Conservation (phyloP, 2,888 invertebrate species). For the Leptura quadrifasciata region DNA sequence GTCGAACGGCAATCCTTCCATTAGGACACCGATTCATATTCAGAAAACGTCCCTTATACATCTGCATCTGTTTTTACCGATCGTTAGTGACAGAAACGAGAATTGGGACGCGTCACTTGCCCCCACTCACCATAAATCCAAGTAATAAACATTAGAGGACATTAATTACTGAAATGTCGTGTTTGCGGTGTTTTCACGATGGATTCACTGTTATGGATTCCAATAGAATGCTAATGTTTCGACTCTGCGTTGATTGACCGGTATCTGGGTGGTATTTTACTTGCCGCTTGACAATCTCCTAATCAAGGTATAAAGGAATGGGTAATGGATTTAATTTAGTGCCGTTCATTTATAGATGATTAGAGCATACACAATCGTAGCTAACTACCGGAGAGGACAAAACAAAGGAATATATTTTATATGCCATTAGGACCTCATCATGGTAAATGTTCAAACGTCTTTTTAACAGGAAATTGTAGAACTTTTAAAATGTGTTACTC, state of each 20-base stretch:
- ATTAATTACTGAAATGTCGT: conserved; percentile 56
- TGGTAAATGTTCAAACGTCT: too few relatives aligned
- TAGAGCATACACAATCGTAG: not conserved
- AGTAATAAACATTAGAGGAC: conserved; percentile 56
- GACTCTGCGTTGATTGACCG: conserved; percentile 28
- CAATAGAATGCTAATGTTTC: conserved; percentile 30
- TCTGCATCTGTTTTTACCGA: conserved; percentile 63
- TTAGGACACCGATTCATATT: conserved; percentile 64
- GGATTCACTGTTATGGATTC: conserved; percentile 41
- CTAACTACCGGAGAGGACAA: too few relatives aligned
- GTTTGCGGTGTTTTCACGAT: conserved; percentile 55
- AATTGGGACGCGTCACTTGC: conserved; percentile 42
- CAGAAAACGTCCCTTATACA: conserved; percentile 60
- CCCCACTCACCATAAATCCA: conserved; percentile 50
- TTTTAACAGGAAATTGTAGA: too few relatives aligned
- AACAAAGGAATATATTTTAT: too few relatives aligned
- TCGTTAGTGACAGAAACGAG: conserved; percentile 56
- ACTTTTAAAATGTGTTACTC: too few relatives aligned
- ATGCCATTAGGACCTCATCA: too few relatives aligned
- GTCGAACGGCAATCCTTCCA: conserved; percentile 63
- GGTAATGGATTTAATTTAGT: not conserved
- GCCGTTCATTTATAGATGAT: not conserved
- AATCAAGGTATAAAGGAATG: conserved; percentile 17
- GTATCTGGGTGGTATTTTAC: conserved; percentile 12
- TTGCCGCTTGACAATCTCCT: not conserved